Evolutionary conservation across 2,888 invertebrate genomes (phyloP).

Genomic region (Hemithea aestivaria): DNA sequence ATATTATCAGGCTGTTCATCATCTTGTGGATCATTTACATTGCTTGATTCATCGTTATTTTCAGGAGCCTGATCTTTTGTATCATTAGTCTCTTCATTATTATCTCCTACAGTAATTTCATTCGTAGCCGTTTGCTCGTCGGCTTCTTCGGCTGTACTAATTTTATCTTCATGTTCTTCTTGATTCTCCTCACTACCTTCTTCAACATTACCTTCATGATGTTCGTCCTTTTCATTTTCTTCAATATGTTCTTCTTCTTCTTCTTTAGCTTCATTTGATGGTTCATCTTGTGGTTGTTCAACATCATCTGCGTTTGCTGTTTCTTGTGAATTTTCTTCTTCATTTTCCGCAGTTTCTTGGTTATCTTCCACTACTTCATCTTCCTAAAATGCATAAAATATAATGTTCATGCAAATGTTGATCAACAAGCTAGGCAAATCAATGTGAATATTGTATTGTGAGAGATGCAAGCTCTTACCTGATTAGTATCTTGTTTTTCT

Average conservation of each 20-base stretch:
- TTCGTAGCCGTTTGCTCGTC: constrained; percentile 3
- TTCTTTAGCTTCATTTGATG: constrained; percentile 10
- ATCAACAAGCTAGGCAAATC: constrained; percentile 67
- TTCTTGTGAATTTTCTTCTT: constrained; percentile 14
- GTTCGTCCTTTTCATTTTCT: constrained; percentile 1
- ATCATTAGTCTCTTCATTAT: constrained; percentile 21
- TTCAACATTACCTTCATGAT: no score
- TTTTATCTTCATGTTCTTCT: no score
- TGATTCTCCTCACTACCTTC: no score
- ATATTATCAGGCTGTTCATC: not conserved
- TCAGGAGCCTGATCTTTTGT: constrained; percentile 25
- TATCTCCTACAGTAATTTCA: constrained; percentile 16
- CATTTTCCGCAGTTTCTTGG: constrained; percentile 22
- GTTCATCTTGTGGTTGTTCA: constrained; percentile 13
- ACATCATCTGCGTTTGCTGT: constrained; percentile 24
- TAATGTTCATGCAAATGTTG: constrained; percentile 67
- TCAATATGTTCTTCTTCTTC: constrained; percentile 15
- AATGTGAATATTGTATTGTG: constrained; percentile 46
- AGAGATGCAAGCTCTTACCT: constrained; percentile 61
- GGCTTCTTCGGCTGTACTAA: not conserved
- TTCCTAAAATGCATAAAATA: constrained; percentile 65
- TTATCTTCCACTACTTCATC: constrained; percentile 36
- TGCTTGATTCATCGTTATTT: constrained; percentile 3
- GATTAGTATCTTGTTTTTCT: constrained; percentile 38
- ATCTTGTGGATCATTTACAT: constrained; percentile 1